phyloP scores from a whole-genome alignment of 2,797 vertebrate genomes.

The Nyctibius grandis region DNA sequence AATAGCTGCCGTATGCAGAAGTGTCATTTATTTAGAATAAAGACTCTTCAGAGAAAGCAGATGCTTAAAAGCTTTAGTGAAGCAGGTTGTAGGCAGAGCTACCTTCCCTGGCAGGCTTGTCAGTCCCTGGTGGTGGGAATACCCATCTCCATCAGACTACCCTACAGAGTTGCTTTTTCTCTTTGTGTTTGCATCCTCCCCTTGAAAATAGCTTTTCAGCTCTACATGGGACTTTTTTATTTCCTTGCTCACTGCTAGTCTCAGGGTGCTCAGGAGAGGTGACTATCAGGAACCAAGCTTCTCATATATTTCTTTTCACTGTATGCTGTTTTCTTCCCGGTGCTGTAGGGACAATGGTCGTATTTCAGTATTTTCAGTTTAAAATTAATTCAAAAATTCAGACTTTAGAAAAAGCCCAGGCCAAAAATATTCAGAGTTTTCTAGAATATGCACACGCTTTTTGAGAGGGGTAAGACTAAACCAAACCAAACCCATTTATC shows the following conservation, averaged over 20 bases:
- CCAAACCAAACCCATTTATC: background rate
- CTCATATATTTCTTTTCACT: background rate
- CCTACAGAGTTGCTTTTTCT: background rate
- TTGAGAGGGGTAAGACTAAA: background rate
- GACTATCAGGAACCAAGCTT: background rate
- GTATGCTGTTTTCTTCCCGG: background rate
- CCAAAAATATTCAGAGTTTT: background rate
- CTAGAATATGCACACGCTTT: background rate
- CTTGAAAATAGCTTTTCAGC: background rate
- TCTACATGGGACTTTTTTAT: background rate
- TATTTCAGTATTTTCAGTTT: background rate
- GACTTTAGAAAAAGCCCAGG: background rate
- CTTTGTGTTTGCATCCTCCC: background rate
- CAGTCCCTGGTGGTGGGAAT: background rate
- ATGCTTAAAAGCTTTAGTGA: background rate
- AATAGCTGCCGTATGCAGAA: background rate
- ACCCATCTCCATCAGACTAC: background rate
- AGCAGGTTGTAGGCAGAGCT: background rate
- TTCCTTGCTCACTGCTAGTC: background rate
- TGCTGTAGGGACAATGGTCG: fast-evolving
- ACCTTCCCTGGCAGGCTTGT: background rate
- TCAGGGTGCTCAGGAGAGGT: fast-evolving
- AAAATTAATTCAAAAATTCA: background rate
- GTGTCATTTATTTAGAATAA: background rate
- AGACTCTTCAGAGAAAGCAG: background rate